A percentile compares a stretch with the other conserved stretches of the same genome.
Conservation (phyloP, 1,140 invertebrate species). For the Stenopsyche tienmushanensis region DNA sequence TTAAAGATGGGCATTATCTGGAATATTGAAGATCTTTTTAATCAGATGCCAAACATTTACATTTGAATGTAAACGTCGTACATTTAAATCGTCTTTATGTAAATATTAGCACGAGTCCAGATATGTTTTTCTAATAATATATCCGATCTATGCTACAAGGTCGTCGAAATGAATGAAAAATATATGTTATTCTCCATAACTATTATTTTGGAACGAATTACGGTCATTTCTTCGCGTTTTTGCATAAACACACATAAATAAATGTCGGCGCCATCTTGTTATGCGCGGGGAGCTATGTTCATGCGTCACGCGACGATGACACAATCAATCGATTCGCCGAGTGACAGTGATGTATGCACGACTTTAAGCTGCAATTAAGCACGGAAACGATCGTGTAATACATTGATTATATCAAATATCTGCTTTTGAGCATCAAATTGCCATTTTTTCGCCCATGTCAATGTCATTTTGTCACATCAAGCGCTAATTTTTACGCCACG, state of each 20-base stretch:
- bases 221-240: neutral
- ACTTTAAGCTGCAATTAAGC: no score
- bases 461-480: neutral
- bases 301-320: neutral
- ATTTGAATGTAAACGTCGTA: constrained; percentile 19
- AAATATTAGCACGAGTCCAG: constrained; percentile 15
- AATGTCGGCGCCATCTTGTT: no score
- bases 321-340: no score
- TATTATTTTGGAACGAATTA: neutral
- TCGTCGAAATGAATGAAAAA: neutral
- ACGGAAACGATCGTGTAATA: no score
- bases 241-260: neutral
- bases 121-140: constrained; percentile 11
- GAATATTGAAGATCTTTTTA: neutral
- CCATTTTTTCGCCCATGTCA: neutral
- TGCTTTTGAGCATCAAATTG: no score
- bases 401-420: no score
- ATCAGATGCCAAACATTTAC: constrained; percentile 18
- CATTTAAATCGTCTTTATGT: constrained; percentile 18
- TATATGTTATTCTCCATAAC: neutral
- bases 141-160: constrained; percentile 16
- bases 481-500: neutral
- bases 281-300: no score
- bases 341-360: no score
- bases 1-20: no score